Conservation (phyloP, 1,140 invertebrate species). For the Macrostomum lignano region DNA sequence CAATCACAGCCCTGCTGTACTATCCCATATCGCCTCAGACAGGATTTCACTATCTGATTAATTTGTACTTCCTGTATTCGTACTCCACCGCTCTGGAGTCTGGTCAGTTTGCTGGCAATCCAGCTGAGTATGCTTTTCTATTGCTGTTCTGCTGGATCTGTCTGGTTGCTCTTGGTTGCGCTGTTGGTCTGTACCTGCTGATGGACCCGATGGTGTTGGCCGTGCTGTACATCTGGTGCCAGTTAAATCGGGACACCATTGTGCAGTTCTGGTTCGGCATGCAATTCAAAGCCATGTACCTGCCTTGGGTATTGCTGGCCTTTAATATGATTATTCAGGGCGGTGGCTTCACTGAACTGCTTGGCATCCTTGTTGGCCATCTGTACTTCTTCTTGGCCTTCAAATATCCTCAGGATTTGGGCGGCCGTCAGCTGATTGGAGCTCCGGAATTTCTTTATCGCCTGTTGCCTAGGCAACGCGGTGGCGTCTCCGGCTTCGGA, state of each 20-base stretch:
- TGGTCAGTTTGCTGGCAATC: slow-evolving; percentile 52
- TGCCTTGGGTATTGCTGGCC: slow-evolving; percentile 78
- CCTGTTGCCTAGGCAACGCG: slow-evolving; percentile 28
- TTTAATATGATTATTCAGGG: slow-evolving; percentile 71
- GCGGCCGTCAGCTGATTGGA: slow-evolving; percentile 43
- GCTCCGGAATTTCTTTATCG: slow-evolving; percentile 51
- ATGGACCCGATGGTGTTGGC: slow-evolving; percentile 92
- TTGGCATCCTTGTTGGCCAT: slow-evolving; percentile 82
- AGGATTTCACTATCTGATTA: slow-evolving; percentile 86
- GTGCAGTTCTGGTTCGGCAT: slow-evolving; percentile 97
- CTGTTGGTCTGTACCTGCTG: slow-evolving; percentile 36
- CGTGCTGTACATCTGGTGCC: slow-evolving; percentile 86
- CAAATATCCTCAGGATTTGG: slow-evolving; percentile 80
- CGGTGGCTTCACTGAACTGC: slow-evolving; percentile 57
- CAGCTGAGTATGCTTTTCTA: slow-evolving; percentile 81
- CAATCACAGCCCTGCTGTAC: slow-evolving; percentile 59
- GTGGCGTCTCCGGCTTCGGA: slow-evolving; percentile 25
- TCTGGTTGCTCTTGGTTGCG: slow-evolving; percentile 33
- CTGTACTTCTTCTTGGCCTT: slow-evolving; percentile 82
- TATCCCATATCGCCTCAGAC: slow-evolving; percentile 61
- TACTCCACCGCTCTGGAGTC: slow-evolving; percentile 69
- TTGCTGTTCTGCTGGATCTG: slow-evolving; percentile 66
- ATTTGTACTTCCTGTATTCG: slow-evolving; percentile 84
- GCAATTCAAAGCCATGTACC: slow-evolving; percentile 76
- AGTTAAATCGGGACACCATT: slow-evolving; percentile 73